A percentile compares a stretch with the other conserved stretches of the same genome.
These are phyloP conservation scores for Drosophila prolongata DNA, from an alignment of 2,888 invertebrate genomes.

Conservation along the genomic window DNA sequence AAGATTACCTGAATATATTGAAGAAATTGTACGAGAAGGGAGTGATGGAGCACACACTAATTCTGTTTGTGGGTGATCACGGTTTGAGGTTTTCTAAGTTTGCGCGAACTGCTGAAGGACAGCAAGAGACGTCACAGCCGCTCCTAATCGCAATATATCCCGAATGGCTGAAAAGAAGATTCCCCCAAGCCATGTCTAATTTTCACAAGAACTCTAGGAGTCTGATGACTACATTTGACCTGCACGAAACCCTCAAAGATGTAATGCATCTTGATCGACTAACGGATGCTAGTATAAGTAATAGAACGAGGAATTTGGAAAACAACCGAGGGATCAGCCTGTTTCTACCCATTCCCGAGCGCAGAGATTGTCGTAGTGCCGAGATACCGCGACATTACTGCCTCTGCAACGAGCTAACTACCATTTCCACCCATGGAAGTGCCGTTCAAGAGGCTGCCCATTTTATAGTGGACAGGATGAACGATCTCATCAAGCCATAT, in stretches of 20 bases:
- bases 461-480: conserved; percentile 45
- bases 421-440: background rate
- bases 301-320: conserved; percentile 75
- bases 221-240: conserved; percentile 92
- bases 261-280: conserved; percentile 86
- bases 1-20: conserved; percentile 30
- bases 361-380: conserved; percentile 90
- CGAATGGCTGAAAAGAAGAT: conserved; percentile 87
- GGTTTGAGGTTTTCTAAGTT: conserved; percentile 93
- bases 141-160: conserved; percentile 90
- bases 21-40: conserved; percentile 58
- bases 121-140: conserved; percentile 93
- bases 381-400: conserved; percentile 93
- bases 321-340: conserved; percentile 88
- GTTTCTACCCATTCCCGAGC: conserved; percentile 88
- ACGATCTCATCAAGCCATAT: conserved; percentile 9
- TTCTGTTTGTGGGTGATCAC: conserved; percentile 93
- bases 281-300: conserved; percentile 83
- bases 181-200: conserved; percentile 87
- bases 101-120: conserved; percentile 91
- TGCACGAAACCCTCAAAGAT: conserved; percentile 91
- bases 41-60: conserved; percentile 87
- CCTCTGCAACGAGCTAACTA: conserved; percentile 87
- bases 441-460: conserved; percentile 35
- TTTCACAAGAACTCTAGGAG: conserved; percentile 88